Evolutionary conservation across 2,797 vertebrate genomes (phyloP), one percentile per base, ranked within the genome.

Genomic region (Urophycis tenuis): DNA sequence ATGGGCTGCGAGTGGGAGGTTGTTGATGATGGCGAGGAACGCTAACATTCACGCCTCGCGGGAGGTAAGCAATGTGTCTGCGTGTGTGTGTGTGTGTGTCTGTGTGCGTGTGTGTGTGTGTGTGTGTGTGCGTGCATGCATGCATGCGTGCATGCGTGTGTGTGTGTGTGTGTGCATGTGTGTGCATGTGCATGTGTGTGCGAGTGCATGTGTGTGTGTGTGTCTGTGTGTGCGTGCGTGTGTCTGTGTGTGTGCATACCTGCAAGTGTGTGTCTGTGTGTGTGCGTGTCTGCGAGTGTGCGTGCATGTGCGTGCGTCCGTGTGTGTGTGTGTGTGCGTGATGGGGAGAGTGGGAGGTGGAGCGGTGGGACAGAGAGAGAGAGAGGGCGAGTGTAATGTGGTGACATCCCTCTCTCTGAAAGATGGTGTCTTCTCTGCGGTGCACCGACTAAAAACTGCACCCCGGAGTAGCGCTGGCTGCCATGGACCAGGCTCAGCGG

Each of bases 401-500:
- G 81, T 74, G 83, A 84, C 86, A 88, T 87, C 84, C 85, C 73
- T 87, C 84, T 85, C 81, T 82, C 79, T 79, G 77, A 81, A 83
- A 91, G 85, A 72, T 64, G 1, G 53, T 10, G 84, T 78, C 25
- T 80, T 76, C 82, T 82, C 75, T 80, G 73, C 41, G 75, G 74
- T 30, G 72, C 85, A 85, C 81, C 76, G 87, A 86, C 78, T 87
- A 87, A 87, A 82, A 88, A 87, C 83, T 85, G 82, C 82, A 82
- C 90, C 86, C 81, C 25, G 75, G 90, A 87, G 87, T 87, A 85
- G 81, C 82, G 29, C 53, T 70, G 76, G 87, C 89, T 89, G 88
- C n/a, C 87, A 83, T 82, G 83, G 88, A 85, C 86, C 85, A 84
- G n/a, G 84, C 88, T 87, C 90, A 82, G 76, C 84, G 80, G 87